Percentiles rank a stretch among this genome's conserved stretches.
Conservation (phyloP, 2,888 invertebrate genomes). For the Cylloceria caligata region DNA sequence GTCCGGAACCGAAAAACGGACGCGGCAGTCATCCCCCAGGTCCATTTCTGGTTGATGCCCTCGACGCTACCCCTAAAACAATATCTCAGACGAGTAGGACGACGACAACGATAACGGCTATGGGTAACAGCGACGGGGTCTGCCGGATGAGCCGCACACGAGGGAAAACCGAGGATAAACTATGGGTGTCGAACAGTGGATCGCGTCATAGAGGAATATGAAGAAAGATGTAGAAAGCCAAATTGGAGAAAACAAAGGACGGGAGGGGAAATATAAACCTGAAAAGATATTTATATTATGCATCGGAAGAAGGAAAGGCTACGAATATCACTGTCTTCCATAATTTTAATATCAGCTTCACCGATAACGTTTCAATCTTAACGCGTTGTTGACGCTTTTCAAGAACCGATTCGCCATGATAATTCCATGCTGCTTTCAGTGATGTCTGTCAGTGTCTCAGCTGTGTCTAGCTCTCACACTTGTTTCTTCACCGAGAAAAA, state of each 20-base stretch:
- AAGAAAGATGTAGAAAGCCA: constrained; percentile 15
- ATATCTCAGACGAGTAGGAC: constrained; percentile 57
- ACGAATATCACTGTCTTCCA: background rate
- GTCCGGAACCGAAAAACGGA: constrained; percentile 56
- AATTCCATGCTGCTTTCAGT: background rate
- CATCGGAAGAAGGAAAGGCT: background rate
- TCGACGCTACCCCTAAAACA: constrained; percentile 62
- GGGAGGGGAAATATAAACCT: constrained; percentile 17
- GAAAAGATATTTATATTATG: constrained; percentile 1
- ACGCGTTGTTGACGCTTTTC: too few relatives aligned
- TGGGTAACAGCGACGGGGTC: constrained; percentile 30
- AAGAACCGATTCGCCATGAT: background rate
- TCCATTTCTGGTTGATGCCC: constrained; percentile 60
- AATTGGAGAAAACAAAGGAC: constrained; percentile 31
- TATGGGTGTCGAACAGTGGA: constrained; percentile 30
- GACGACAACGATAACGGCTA: constrained; percentile 39
- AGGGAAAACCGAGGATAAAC: constrained; percentile 27
- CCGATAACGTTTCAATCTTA: too few relatives aligned
- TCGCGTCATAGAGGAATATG: constrained; percentile 33
- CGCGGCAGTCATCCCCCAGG: constrained; percentile 57
- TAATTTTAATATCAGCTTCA: background rate
- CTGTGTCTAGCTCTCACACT: background rate
- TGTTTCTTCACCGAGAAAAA: too few relatives aligned
- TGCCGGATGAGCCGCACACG: constrained; percentile 32
- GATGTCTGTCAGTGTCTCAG: background rate